phyloP scores from a whole-genome alignment of 2,113 vertebrate genomes.

The Otus sunia region DNA sequence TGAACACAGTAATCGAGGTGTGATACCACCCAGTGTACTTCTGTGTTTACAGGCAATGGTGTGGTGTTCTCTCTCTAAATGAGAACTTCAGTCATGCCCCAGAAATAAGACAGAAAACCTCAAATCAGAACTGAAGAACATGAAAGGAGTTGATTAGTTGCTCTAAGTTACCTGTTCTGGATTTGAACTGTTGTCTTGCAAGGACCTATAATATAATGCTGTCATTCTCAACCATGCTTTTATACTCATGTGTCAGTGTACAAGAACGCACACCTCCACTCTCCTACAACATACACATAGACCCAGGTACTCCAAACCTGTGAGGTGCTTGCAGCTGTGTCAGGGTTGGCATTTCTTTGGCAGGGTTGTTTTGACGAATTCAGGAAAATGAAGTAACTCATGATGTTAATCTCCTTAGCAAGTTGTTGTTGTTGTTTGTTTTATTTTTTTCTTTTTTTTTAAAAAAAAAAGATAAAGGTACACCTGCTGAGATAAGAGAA shows the following conservation, averaged over 20 bases:
- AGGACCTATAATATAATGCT: neutral
- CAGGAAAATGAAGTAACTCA: neutral
- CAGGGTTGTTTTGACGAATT: neutral
- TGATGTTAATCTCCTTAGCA: neutral
- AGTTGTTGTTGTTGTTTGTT: neutral
- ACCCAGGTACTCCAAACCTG: neutral
- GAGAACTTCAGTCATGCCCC: neutral
- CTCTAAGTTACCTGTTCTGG: neutral
- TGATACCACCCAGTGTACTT: rapidly evolving
- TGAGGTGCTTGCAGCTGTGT: neutral
- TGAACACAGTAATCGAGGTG: no score
- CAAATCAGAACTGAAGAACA: neutral
- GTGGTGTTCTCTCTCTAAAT: neutral
- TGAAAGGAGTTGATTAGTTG: neutral
- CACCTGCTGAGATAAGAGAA: neutral
- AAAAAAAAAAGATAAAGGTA: no score
- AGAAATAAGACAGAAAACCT: neutral
- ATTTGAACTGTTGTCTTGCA: neutral
- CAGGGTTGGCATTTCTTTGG: neutral
- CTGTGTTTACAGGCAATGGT: rapidly evolving
- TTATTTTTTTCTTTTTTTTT: neutral
- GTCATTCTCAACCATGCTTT: neutral
- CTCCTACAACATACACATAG: neutral
- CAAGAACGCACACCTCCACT: rapidly evolving
- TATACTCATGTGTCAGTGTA: neutral